Evolutionary conservation across 2,888 invertebrate genomes (phyloP), one percentile per base, ranked within the genome.

Genomic region (Schizotus pectinicornis): DNA sequence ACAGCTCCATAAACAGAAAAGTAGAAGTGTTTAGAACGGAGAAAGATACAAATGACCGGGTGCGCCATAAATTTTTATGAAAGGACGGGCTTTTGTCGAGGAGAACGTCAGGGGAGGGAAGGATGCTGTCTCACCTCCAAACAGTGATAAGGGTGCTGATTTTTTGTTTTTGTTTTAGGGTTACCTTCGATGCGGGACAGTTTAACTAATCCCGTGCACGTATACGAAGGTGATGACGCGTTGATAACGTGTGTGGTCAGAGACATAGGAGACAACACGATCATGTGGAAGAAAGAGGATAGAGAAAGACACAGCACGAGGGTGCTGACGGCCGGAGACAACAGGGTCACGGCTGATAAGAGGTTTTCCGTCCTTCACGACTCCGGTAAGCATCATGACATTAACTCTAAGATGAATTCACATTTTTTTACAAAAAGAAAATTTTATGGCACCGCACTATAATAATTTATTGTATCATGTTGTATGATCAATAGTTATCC

Each of bases 231-330:
- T 7, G 91, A 91, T 69, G 91, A 92, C 74, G 92, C 91, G 1
- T 81, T 92, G 36, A 83, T 93, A 45, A 92, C 92, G 7, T 93
- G 93, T 77, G 91, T 92, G 52, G 90, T 92, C 31, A 81, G 87
- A 31, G 86, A 88, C 31, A 84, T 86, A 1, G 88, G 87, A 34
- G 86, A 88, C 22, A 85, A 88, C 70, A 90, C 91, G 0, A 89
- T 93, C 49, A 82, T 91, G 72, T 92, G 91, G 92, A 86, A 88
- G 75, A 84, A 88, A 68, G 88, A 88, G 52, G 84, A 84, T 61
- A 83, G 86, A 34, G 86, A 87, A 70, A 71, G 81, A 56, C 80
- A 81, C 65, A 81, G 81, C 61, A 77, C 77, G 39, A 77, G 81
- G 49, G 85, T 92, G 45, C 79, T 93, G 47, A 91, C 92, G 3